These are phyloP conservation scores for Melanaphis sacchari DNA, from an alignment of 1,140 invertebrate genomes.

Conservation along the genomic window DNA sequence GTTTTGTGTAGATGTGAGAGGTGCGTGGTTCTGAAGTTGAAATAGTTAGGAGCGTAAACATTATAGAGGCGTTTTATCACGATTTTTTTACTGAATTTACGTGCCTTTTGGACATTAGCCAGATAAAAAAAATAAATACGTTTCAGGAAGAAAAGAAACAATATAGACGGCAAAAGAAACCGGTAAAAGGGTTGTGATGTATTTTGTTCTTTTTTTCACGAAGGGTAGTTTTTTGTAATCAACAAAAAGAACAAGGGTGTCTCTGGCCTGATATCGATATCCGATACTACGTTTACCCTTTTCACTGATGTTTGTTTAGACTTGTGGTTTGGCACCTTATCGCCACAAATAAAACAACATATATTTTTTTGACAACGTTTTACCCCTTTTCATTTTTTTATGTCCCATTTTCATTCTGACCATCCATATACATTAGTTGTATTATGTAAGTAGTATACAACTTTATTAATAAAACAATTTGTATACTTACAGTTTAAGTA, in stretches of 20 bases:
- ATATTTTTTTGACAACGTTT: neutral
- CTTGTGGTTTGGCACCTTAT: slow-evolving; percentile 48
- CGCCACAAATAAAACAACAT: neutral
- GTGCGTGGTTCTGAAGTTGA: neutral
- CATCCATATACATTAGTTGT: neutral
- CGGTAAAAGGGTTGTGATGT: slow-evolving; percentile 24
- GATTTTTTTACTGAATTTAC: slow-evolving; percentile 43
- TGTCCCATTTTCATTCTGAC: neutral
- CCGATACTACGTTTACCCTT: slow-evolving; percentile 13
- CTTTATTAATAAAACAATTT: neutral
- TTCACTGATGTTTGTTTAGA: slow-evolving; percentile 23
- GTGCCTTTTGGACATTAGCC: slow-evolving; percentile 51
- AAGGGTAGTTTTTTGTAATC: slow-evolving; percentile 49
- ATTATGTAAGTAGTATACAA: neutral
- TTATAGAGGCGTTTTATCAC: slow-evolving; percentile 26
- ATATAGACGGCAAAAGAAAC: slow-evolving; percentile 29
- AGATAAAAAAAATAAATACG: slow-evolving; percentile 17
- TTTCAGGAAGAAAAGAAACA: slow-evolving; percentile 30
- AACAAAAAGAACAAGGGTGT: slow-evolving; percentile 47
- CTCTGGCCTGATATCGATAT: slow-evolving; percentile 30
- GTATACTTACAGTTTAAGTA: neutral
- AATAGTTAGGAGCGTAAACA: slow-evolving; percentile 30
- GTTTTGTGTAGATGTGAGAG: neutral
- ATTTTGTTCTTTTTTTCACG: neutral
- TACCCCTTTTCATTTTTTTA: slow-evolving; percentile 23